phyloP scores from a whole-genome alignment of 1,140 invertebrate genomes.

The Mylabris phalerata region DNA sequence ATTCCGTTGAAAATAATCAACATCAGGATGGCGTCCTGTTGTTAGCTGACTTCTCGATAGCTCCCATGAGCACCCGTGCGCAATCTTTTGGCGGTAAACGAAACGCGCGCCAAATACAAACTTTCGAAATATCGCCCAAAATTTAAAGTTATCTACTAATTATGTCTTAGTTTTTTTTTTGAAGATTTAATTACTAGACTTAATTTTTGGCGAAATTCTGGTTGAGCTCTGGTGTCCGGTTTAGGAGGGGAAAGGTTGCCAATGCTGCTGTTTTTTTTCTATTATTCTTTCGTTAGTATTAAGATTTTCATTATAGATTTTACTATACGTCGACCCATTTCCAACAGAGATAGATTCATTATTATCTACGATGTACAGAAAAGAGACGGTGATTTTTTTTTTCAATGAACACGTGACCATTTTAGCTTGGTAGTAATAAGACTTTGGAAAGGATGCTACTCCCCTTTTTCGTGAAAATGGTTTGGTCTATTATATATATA shows the following conservation, averaged over 20 bases:
- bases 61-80: background rate
- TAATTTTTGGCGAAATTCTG: too few species aligned
- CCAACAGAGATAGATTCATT: slow-evolving; percentile 15
- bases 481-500: slow-evolving; percentile 29
- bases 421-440: slow-evolving; percentile 28
- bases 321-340: slow-evolving; percentile 17
- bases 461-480: slow-evolving; percentile 38
- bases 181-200: too few species aligned
- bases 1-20: too few species aligned
- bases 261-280: too few species aligned
- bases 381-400: slow-evolving; percentile 13
- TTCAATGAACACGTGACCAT: slow-evolving; percentile 29
- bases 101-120: slow-evolving; percentile 4
- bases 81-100: slow-evolving; percentile 7
- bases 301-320: slow-evolving; percentile 9
- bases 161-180: too few species aligned
- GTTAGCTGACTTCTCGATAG: background rate
- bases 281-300: too few species aligned
- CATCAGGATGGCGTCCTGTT: background rate
- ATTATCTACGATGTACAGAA: background rate
- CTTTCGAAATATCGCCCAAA: too few species aligned
- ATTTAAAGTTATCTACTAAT: too few species aligned
- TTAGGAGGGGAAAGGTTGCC: too few species aligned
- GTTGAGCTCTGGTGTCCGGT: too few species aligned
- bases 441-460: slow-evolving; percentile 34